Evolutionary conservation across 2,888 invertebrate genomes (phyloP).

Genomic region (Malthinus flaveolus): DNA sequence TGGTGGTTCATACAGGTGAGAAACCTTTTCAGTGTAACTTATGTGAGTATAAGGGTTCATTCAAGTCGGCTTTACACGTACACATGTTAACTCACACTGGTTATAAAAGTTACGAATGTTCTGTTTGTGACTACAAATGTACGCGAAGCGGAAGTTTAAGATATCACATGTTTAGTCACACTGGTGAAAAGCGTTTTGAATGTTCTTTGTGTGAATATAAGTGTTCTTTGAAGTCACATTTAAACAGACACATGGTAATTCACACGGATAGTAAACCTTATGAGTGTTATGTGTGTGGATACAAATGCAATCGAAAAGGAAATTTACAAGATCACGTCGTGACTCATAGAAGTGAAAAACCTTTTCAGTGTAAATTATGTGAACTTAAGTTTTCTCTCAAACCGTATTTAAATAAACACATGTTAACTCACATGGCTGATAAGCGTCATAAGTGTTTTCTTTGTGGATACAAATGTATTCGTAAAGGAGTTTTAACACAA

Average conservation of each 20-base stretch:
- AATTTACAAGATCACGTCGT: neutral
- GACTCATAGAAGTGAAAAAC: too few relatives aligned
- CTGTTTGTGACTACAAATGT: neutral
- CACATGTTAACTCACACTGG: too few relatives aligned
- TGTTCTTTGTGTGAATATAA: neutral
- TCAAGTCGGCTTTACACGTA: too few relatives aligned
- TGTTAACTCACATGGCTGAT: neutral
- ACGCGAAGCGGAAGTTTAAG: neutral
- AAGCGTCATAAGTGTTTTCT: neutral
- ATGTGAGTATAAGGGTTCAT: too few relatives aligned
- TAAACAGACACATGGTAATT: neutral
- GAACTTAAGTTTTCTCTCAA: neutral
- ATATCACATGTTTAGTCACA: neutral
- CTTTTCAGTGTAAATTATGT: neutral
- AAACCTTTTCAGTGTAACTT: too few relatives aligned
- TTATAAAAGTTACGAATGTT: too few relatives aligned
- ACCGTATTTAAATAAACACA: neutral
- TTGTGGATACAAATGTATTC: neutral
- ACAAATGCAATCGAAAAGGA: neutral
- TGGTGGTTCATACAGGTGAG: too few relatives aligned
- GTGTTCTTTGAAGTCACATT: neutral
- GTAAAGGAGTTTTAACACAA: neutral
- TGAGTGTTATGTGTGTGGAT: neutral
- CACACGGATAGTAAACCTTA: neutral
- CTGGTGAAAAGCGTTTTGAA: neutral